Evolutionary conservation across 2,113 vertebrate genomes (phyloP), one percentile per base, ranked within the genome.

Genomic region (Saiga tatarica): DNA sequence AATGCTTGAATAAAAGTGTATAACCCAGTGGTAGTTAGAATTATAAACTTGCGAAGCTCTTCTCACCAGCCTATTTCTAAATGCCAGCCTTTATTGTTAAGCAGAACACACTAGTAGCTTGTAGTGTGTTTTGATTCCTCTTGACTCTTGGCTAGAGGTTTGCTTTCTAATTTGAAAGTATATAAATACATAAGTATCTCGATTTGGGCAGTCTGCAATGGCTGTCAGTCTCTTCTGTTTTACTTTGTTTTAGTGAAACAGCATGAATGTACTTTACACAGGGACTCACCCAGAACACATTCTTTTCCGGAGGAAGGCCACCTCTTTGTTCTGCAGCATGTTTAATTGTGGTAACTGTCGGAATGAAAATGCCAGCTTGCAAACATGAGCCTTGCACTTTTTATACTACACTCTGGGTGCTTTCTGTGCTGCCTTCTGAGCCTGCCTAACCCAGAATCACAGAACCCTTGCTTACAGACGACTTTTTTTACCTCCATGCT

Each of bases 101-200:
- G 36, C 71, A 64, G 23, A n/a, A 57, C 13, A 84, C 28, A 64
- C 2, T 64, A 39, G 13, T 93, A 59, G 59, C 62, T 76, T 88
- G 1, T 93, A 26, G 71, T 81, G 5, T 89, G 33, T 67, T 87
- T 89, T 50, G 28, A 30, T 92, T 67, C 45, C 50, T 91, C 42
- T 12, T 83, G 42, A 93, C 17, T 87, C 19, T 42, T 95, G 33
- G 21, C 78, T 91, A 93, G 30, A 23, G 21, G 21, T 87, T 93
- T 82, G 33, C 87, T 84, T 93, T 91, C 76, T 95, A 79, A 33
- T 74, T 91, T 42, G 55, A 42, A 93, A 88, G 64, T 90, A 95
- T 85, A 90, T 89, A 62, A 93, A 88, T 95, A 52, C 23, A 8
- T 87, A 87, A 87, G 45, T 91, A 42, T 71, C n/a, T 71, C 45